Percentiles rank a stretch among this genome's conserved stretches.
Conservation (phyloP, 2,797 vertebrate species). For the Dendrocincla fuliginosa region DNA sequence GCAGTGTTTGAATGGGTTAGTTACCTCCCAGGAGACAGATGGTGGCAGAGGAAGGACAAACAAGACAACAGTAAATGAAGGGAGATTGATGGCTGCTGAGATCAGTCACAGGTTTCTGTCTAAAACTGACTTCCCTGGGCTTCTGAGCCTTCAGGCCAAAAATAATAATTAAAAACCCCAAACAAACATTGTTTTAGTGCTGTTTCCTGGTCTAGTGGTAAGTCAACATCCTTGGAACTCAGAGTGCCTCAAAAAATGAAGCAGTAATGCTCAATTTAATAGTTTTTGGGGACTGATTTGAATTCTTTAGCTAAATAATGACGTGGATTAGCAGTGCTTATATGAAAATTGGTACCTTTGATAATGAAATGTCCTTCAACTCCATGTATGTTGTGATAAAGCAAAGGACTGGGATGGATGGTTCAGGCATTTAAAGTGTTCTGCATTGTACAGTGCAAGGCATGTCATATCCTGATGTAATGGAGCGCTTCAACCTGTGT, state of each 20-base stretch:
- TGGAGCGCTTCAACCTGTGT: background rate
- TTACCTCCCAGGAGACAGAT: background rate
- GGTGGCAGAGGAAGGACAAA: background rate
- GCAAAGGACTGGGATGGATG: background rate
- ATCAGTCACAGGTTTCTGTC: background rate
- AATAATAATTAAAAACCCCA: background rate
- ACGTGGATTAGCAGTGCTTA: background rate
- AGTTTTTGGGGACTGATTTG: background rate
- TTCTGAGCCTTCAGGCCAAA: background rate
- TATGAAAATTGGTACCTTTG: background rate
- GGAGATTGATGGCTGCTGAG: conserved; percentile 3
- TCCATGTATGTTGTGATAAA: background rate
- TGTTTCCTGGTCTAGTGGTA: background rate
- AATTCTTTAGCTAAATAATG: background rate
- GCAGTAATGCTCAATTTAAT: background rate
- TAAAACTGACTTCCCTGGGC: background rate
- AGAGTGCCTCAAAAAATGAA: background rate
- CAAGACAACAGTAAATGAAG: background rate
- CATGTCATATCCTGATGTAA: background rate
- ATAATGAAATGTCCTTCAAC: background rate
- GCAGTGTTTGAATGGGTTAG: background rate
- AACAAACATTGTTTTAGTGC: background rate
- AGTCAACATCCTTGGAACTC: background rate
- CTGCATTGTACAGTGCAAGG: background rate
- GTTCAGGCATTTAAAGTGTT: background rate